Base-by-base conservation (phyloP, 2,113 vertebrate species). In the Cichladusa arquata region DNA sequence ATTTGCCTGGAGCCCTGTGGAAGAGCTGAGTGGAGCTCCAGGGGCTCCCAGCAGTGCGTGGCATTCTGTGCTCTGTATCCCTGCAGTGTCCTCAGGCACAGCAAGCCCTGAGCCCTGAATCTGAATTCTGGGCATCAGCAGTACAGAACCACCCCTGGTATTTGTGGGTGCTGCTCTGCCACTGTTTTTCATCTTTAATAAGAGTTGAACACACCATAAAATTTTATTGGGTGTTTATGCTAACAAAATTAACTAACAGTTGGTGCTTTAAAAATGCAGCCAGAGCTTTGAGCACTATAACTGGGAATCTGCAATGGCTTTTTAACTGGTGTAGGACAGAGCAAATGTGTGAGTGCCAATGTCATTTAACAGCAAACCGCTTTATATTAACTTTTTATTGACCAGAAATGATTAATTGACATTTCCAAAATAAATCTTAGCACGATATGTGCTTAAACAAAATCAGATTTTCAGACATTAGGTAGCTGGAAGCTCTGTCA, bases 171-270 rank as follows among this genome's bases (percentile, higher is more conserved):
- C 38, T 81, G 73, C 61, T 85, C 60, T 11, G n/a, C 62, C 5
- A 25, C 74, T 87, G 71, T 87, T 95, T 95, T 77, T 97, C 87
- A 83, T 93, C 61, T 96, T 96, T 91, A 96, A 95, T 70, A 88
- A 96, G 84, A 81, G 71, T 25, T 94, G 81, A 96, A 87, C 66
- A 95, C 45, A 50, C n/a, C 93, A 82, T 91, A 91, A 96, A 96
- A 80, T 95, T 95, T 96, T 96, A 96, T 91, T 95, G 88, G 56
- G 26, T 81, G 73, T 94, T 97, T 96, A 92, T 71, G 45, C 83
- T 96, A 89, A 91, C 86, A 93, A 95, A 93, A 87, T 92, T 95
- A 96, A 93, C 65, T 92, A 95, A 94, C 86, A 96, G 78, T 90
- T 86, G 88, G 66, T 89, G 66, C 44, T 91, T 96, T 95, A 69